phyloP scores from a whole-genome alignment of 2,113 vertebrate genomes.

The Hippopotamus amphibius region DNA sequence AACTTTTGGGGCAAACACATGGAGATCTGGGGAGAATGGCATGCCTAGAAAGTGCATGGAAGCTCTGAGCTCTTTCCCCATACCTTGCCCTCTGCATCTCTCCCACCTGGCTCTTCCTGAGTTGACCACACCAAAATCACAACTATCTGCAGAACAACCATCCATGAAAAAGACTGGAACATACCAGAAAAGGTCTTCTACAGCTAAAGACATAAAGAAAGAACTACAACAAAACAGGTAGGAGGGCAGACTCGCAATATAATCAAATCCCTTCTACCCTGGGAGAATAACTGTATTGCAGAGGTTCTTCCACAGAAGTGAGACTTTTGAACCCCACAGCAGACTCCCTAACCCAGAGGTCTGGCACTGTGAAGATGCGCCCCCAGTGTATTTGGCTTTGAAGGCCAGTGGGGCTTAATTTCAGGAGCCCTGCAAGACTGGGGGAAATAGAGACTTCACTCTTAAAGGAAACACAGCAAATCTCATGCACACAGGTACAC shows the following conservation, averaged over 20 bases:
- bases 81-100: neutral
- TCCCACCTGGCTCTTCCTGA: neutral
- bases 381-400: too few species aligned
- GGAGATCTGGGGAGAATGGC: neutral
- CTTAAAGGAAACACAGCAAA: too few species aligned
- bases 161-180: neutral
- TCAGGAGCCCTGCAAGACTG: too few species aligned
- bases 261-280: neutral
- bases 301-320: too few species aligned
- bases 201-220: neutral
- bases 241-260: neutral
- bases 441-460: too few species aligned
- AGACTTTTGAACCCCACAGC: too few species aligned
- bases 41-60: neutral
- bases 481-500: too few species aligned
- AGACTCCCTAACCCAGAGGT: too few species aligned
- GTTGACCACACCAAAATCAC: neutral
- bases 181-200: neutral
- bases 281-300: too few species aligned
- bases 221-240: neutral
- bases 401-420: too few species aligned
- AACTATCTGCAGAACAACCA: neutral
- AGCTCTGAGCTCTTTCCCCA: neutral
- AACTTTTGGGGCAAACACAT: neutral
- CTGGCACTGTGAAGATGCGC: too few species aligned